Evolutionary conservation across 2,797 vertebrate genomes (phyloP).

Genomic region (Sebastes jordani): DNA sequence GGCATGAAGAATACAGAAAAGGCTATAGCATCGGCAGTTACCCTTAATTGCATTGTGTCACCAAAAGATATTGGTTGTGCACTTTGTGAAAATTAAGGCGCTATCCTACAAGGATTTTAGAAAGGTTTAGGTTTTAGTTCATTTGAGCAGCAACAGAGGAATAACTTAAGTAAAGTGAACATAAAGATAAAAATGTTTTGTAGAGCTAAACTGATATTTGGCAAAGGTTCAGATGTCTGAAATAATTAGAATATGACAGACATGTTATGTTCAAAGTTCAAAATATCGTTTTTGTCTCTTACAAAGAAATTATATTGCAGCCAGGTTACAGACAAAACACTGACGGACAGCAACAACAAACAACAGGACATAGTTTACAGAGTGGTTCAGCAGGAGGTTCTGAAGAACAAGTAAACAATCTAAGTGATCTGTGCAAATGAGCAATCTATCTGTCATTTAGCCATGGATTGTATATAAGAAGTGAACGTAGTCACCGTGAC

Average conservation of each 20-base stretch:
- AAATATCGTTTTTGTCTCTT: background rate
- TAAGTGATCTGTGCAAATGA: background rate
- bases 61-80: background rate
- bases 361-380: background rate
- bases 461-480: no score
- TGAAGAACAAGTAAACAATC: background rate
- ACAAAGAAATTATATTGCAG: background rate
- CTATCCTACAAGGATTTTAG: background rate
- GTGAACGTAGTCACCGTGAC: no score
- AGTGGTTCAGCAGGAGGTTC: background rate
- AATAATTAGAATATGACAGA: background rate
- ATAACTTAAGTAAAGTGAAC: background rate
- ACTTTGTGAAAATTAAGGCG: background rate
- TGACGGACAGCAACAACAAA: background rate
- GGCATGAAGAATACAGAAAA: background rate
- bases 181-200: background rate
- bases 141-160: background rate
- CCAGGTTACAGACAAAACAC: background rate
- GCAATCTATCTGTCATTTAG: background rate
- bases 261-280: background rate
- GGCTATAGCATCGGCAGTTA: background rate
- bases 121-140: background rate
- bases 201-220: background rate
- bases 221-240: background rate
- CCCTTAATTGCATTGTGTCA: background rate